Evolutionary conservation across 2,797 vertebrate species (phyloP).

Genomic region (Chiropotes sagulatus): DNA sequence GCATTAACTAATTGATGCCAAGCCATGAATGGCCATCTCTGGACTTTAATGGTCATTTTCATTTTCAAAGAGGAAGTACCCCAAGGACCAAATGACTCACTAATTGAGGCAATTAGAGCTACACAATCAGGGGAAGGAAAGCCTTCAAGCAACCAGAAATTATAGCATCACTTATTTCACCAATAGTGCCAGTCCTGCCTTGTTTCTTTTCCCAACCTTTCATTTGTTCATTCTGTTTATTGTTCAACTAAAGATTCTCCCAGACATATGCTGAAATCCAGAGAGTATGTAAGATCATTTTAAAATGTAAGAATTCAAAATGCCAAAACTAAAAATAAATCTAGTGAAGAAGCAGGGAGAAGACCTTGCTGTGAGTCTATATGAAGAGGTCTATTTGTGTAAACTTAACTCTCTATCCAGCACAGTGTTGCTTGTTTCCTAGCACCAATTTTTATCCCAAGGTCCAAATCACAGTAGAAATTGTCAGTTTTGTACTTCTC

Average conservation of each 20-base stretch:
- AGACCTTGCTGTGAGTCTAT: neutral
- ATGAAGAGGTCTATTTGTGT: neutral
- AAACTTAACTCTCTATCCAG: neutral
- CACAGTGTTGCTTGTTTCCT: neutral
- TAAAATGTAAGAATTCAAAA: neutral
- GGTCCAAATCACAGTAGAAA: neutral
- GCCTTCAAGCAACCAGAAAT: neutral
- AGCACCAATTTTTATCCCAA: neutral
- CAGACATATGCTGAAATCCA: neutral
- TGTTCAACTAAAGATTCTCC: neutral
- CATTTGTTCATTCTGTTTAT: neutral
- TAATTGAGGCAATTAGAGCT: neutral
- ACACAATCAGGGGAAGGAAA: neutral
- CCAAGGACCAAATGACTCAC: neutral
- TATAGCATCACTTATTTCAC: neutral
- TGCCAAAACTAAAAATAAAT: neutral
- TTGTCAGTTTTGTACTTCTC: neutral
- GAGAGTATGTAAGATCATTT: neutral
- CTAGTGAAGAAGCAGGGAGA: neutral
- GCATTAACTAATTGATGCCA: neutral
- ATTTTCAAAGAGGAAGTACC: constrained; percentile 25
- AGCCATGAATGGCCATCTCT: neutral
- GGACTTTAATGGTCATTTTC: neutral
- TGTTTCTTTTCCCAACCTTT: neutral
- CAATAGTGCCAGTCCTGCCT: neutral